Evolutionary conservation across 2,888 invertebrate species (phyloP).

Genomic region (Teleiodes luculella): DNA sequence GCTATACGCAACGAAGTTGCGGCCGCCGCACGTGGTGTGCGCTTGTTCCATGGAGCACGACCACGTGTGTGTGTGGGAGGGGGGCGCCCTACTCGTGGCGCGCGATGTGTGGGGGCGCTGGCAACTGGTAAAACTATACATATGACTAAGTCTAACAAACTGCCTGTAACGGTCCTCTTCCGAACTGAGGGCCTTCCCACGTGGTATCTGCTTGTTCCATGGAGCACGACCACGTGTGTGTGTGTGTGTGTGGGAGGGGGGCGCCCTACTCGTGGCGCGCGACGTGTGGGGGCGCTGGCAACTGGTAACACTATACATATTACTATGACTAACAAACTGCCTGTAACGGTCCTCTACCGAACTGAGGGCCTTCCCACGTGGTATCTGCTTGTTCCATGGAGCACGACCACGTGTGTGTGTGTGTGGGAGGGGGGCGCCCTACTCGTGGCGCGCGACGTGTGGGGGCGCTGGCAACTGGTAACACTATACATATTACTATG

Average conservation of each 20-base stretch:
- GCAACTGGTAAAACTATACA: conserved; percentile 43
- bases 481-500: background rate
- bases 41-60: conserved; percentile 36
- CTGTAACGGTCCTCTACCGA: too few relatives aligned
- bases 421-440: conserved; percentile 57
- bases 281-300: conserved; percentile 40
- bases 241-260: conserved; percentile 60
- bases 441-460: conserved; percentile 49
- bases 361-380: conserved; percentile 48
- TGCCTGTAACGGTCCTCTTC: too few relatives aligned
- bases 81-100: conserved; percentile 48
- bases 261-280: conserved; percentile 45
- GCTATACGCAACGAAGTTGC: conserved; percentile 48
- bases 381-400: conserved; percentile 47
- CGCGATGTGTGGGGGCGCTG: conserved; percentile 61
- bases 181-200: conserved; percentile 45
- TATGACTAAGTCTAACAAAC: too few relatives aligned
- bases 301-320: background rate
- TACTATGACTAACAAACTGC: too few relatives aligned
- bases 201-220: conserved; percentile 50
- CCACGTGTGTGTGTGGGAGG: conserved; percentile 54
- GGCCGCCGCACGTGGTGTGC: conserved; percentile 56
- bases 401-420: conserved; percentile 43
- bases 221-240: conserved; percentile 39
- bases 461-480: conserved; percentile 20